phyloP scores from a whole-genome alignment of 2,888 invertebrate genomes.

The Pandemis cinnamomeana region DNA sequence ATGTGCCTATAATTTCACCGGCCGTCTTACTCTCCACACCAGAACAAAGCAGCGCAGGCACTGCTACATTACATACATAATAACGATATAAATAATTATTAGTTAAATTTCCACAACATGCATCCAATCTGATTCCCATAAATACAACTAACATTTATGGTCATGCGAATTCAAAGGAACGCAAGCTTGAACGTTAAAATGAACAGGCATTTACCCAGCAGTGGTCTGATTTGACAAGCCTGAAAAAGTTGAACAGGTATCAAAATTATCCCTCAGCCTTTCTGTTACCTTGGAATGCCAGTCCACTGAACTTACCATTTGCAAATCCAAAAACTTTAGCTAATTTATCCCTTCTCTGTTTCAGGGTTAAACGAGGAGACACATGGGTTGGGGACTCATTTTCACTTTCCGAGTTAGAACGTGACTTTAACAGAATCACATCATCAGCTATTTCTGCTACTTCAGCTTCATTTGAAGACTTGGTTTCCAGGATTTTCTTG shows the following conservation, averaged over 20 bases:
- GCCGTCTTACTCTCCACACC: too few species aligned
- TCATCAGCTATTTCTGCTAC: constrained; percentile 45
- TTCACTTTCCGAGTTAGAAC: constrained; percentile 59
- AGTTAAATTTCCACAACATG: constrained; percentile 27
- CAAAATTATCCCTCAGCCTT: constrained; percentile 15
- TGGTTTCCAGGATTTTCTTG: constrained; percentile 14
- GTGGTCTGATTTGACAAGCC: background rate
- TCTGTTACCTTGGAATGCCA: constrained; percentile 35
- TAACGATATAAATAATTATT: background rate
- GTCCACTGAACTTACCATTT: constrained; percentile 67
- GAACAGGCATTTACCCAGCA: too few species aligned
- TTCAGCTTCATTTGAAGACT: constrained; percentile 17
- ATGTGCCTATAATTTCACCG: too few species aligned
- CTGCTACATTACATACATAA: background rate
- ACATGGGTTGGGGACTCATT: constrained; percentile 19
- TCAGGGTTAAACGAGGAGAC: constrained; percentile 42
- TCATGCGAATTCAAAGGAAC: background rate
- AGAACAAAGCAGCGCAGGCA: too few species aligned
- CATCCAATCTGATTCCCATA: constrained; percentile 34
- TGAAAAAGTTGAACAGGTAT: background rate
- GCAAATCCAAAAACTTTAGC: constrained; percentile 72
- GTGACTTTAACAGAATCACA: constrained; percentile 57
- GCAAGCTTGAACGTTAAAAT: too few species aligned
- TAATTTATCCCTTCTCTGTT: constrained; percentile 59
- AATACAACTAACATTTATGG: constrained; percentile 1